Base-by-base conservation (phyloP, 2,888 invertebrate genomes). In the Cataglyphis cursor region DNA sequence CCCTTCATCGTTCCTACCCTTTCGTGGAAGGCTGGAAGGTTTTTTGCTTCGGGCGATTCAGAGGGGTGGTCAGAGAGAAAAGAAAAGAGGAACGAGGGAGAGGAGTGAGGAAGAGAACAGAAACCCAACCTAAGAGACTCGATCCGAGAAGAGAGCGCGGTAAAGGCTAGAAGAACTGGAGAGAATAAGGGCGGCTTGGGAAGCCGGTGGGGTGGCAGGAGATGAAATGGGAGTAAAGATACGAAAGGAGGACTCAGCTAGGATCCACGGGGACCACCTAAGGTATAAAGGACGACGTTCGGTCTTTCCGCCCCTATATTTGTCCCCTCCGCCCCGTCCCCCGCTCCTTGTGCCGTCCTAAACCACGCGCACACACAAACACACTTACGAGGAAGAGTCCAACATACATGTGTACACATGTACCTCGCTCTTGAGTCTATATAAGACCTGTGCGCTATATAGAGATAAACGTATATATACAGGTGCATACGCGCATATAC, bases 101-200 rank as follows among this genome's bases (percentile, higher is more conserved):
- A 85, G 80, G 84, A 81, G 84, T 84, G 82, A 80, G 84, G 75
- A 76, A 82, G 83, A 72, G 87, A 89, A 89, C 88, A 91, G 93
- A 92, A 92, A 93, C 93, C 93, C 89, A 93, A 94, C 93, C 93
- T 93, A 94, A 94, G 93, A 94, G 94, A 94, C 93, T 92, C 89
- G 92, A 90, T 91, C 88, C 88, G 88, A 89, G 91, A 83, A 87
- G 83, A 87, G 87, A 89, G 90, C 90, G 90, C 90, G 88, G 93
- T 88, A 93, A 93, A 93, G 91, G 92, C 91, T 92, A 88, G 91
- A n/a, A n/a, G n/a, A n/a, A n/a, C n/a, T 87, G 91, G 90, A 92
- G 91, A 92, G 93, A 93, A 93, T 91, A 92, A 94, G 93, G 91
- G 92, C 82, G 92, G 93, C 66, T 88, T 90, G 89, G 85, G 89